Evolutionary conservation across 2,888 invertebrate genomes (phyloP), one percentile per base, ranked within the genome.

Genomic region (Suillia variegata): DNA sequence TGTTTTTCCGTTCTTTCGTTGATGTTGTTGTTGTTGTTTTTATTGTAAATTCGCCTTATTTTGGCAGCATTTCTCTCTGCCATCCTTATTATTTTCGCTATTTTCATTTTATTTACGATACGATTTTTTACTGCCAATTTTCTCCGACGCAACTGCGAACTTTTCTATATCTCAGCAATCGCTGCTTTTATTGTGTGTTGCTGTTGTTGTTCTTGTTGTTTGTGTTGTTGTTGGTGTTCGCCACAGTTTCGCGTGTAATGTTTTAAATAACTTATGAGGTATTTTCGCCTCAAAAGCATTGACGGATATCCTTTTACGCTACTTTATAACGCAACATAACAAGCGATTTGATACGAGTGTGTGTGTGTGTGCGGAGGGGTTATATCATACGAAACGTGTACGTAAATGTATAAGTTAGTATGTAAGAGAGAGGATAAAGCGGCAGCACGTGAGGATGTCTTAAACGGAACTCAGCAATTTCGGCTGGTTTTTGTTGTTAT

Each of bases 231-330:
- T 20, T 45, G 17, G 18, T 20, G 17, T 45, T 5, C 18, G 20
- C 18, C 45, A 45, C 45, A 17, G 4, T 45, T 45, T 45, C 45
- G 45, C 20, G 45, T 45, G 18, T 45, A 45, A 45, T 45, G 13
- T 20, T 45, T 45, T 45, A 45, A 45, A 45, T 45, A 45, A 45
- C 45, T 45, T 45, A 45, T 45, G 45, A 17, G 45, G 18, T 45
- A 5, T 45, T 45, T 45, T 20, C 5, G 5, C 18, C 5, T 17
- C 20, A 17, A 20, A 3, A 45, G 45, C 45, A 17, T 17, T 45
- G 45, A 45, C 18, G 18, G 45, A 45, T 45, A 45, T 20, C 18
- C 45, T 45, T 18, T 45, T 45, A 3, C 17, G 45, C 20, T 18
- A 20, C 45, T 45, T 17, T 17, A 45, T 45, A 45, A 45, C 20